These are phyloP conservation scores for Theristus sp. DNA, from an alignment of 2,888 invertebrate genomes.

Conservation along the genomic window DNA sequence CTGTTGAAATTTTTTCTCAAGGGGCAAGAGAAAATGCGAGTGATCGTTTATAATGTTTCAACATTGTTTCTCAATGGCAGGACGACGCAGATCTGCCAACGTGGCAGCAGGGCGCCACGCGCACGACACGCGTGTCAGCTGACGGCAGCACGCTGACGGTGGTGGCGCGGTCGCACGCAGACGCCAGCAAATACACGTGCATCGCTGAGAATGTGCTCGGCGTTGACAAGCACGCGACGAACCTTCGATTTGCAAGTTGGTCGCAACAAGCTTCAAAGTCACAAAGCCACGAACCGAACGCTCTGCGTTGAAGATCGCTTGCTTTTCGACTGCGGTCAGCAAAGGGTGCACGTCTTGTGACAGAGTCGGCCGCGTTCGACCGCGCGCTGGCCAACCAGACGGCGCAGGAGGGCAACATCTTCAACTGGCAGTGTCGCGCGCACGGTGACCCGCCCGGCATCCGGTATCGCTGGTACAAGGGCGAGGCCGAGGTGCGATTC, in stretches of 20 bases:
- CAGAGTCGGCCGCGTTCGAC: constrained; percentile 14
- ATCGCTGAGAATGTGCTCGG: constrained; percentile 4
- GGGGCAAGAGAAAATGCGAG: too few relatives aligned
- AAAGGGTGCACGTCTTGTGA: too few relatives aligned
- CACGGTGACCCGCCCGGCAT: constrained; percentile 16
- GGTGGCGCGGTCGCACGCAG: not conserved
- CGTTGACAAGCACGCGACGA: not conserved
- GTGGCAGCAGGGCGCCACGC: too few relatives aligned
- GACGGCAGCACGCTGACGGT: not conserved
- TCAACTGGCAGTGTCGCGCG: constrained; percentile 23
- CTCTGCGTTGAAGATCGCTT: too few relatives aligned
- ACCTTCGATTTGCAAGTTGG: constrained; percentile 2
- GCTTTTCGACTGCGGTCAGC: too few relatives aligned
- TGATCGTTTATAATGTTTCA: too few relatives aligned
- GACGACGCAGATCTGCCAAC: too few relatives aligned
- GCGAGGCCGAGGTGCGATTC: constrained; percentile 9
- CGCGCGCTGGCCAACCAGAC: constrained; percentile 17
- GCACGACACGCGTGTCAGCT: too few relatives aligned
- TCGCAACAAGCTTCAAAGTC: too few relatives aligned
- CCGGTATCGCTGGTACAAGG: constrained; percentile 19
- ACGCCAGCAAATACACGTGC: constrained; percentile 3
- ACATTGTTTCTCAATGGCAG: too few relatives aligned
- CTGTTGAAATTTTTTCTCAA: too few relatives aligned
- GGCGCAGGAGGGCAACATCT: constrained; percentile 18
- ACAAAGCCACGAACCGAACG: too few relatives aligned